Conservation (phyloP, 2,888 invertebrate genomes). For the Geophilus truncorum region DNA sequence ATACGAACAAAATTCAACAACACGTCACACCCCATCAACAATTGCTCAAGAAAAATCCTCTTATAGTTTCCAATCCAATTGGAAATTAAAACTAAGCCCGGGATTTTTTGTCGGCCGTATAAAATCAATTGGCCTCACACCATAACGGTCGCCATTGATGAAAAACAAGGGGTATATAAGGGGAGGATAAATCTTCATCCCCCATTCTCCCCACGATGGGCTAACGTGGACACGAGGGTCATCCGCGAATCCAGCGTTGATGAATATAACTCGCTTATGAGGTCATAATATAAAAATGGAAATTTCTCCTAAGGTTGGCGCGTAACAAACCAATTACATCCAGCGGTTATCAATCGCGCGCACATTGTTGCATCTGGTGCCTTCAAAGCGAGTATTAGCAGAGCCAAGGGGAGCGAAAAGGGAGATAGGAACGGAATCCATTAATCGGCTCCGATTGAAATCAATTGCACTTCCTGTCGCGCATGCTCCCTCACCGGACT, state of each 20-base stretch:
- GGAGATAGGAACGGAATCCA: slow-evolving; percentile 25
- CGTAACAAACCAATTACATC: background rate
- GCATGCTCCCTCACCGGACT: background rate
- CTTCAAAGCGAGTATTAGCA: background rate
- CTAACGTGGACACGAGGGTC: slow-evolving; percentile 15
- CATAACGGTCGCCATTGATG: slow-evolving; percentile 21
- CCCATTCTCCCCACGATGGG: background rate
- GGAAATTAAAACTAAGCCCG: slow-evolving; percentile 1
- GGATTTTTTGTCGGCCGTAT: background rate
- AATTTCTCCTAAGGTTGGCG: background rate
- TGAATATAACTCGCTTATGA: slow-evolving; percentile 20
- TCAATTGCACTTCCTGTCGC: slow-evolving; percentile 6
- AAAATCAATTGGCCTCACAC: slow-evolving; percentile 27
- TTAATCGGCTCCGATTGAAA: background rate
- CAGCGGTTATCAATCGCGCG: background rate
- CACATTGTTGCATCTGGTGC: slow-evolving; percentile 25
- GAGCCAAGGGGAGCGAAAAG: slow-evolving; percentile 14
- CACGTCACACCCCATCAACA: background rate
- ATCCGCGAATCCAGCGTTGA: slow-evolving; percentile 1
- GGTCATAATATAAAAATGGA: slow-evolving; percentile 25
- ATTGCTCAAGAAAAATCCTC: background rate
- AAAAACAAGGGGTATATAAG: slow-evolving; percentile 2
- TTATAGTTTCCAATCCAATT: slow-evolving; percentile 21
- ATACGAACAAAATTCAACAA: background rate
- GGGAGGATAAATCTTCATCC: slow-evolving; percentile 21